A percentile compares a stretch with the other conserved stretches of the same genome.
Evolutionary conservation across 2,888 invertebrate genomes (phyloP).

Genomic region (Drosophila macrospina): DNA sequence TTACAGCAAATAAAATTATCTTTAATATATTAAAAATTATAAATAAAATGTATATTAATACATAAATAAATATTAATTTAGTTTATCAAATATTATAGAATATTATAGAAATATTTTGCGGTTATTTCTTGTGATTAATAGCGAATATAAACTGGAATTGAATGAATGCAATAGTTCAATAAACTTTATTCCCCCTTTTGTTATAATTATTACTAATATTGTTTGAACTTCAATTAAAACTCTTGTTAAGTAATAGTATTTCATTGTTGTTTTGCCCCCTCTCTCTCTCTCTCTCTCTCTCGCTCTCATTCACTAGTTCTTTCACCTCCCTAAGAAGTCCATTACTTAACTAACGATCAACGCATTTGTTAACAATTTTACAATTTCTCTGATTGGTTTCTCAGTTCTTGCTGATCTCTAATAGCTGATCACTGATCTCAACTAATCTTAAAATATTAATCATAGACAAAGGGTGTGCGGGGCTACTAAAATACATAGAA

Average conservation of each 20-base stretch:
- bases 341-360: conserved; percentile 18
- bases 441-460: conserved; percentile 65
- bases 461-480: conserved; percentile 56
- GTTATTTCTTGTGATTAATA: conserved; percentile 3
- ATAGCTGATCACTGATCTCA: conserved; percentile 52
- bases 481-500: background rate
- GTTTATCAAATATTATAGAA: no score
- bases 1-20: no score
- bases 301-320: background rate
- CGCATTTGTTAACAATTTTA: conserved; percentile 50
- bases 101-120: background rate
- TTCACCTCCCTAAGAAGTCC: no score
- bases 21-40: no score
- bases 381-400: conserved; percentile 3
- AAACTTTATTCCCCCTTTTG: background rate
- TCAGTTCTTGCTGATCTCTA: conserved; percentile 19
- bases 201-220: background rate
- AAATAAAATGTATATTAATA: no score
- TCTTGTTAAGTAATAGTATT: background rate
- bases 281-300: background rate
- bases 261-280: no score
- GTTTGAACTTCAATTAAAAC: background rate
- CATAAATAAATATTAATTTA: no score
- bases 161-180: conserved; percentile 9
- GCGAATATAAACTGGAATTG: background rate